A percentile compares a stretch with the other conserved stretches of the same genome.
Conservation (phyloP, 2,888 invertebrate genomes). For the Cerastoderma edule region DNA sequence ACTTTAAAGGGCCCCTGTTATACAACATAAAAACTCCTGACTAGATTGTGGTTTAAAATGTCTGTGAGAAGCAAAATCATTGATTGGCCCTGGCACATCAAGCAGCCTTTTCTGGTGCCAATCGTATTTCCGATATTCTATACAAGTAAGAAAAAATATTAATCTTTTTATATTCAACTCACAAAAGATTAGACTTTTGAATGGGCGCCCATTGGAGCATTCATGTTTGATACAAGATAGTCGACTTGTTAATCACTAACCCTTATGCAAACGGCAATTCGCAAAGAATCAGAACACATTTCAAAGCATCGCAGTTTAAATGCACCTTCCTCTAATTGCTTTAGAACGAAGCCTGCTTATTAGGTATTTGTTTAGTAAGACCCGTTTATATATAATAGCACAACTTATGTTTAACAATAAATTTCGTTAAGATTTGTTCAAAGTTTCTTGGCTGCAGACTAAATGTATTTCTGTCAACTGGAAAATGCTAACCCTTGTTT, state of each 20-base stretch:
- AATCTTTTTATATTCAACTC: conserved; percentile 4
- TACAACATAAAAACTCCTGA: no score
- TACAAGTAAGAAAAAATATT: neutral
- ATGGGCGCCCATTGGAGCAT: neutral
- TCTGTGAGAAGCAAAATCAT: no score
- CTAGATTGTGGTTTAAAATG: no score
- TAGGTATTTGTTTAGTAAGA: neutral
- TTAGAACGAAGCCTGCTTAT: neutral
- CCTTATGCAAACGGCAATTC: neutral
- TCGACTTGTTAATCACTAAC: neutral
- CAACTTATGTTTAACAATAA: no score
- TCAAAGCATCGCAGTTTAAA: neutral
- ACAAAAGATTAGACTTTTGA: conserved; percentile 4
- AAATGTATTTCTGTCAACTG: no score
- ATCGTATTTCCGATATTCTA: neutral
- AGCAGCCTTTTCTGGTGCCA: no score
- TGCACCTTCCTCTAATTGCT: conserved; percentile 9
- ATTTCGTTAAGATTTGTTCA: no score
- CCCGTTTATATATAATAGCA: no score
- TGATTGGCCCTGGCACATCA: no score
- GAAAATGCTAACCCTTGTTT: no score
- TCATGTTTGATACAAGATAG: neutral
- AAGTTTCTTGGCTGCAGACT: no score
- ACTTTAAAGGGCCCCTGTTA: no score
- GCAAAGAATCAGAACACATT: neutral